phyloP scores from a whole-genome alignment of 1,140 invertebrate genomes.

The Hyposmocoma kahamanoa region DNA sequence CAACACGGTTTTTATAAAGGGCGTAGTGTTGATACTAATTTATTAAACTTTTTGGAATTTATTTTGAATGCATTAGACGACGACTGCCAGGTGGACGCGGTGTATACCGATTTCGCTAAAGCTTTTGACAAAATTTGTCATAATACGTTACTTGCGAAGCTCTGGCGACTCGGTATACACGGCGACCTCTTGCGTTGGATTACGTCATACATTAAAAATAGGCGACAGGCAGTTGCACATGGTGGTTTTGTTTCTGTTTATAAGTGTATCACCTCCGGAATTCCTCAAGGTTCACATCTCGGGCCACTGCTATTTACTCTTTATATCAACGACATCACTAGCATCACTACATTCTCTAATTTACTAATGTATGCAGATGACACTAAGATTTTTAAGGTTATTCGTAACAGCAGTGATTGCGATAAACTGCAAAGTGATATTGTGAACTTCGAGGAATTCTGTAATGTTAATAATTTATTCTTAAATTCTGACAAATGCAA shows the following conservation, averaged over 20 bases:
- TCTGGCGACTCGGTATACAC: not conserved
- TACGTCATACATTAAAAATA: not conserved
- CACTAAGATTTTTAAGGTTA: constrained; percentile 3
- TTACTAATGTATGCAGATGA: not conserved
- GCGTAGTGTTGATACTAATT: not conserved
- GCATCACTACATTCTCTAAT: not conserved
- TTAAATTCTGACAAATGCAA: constrained; percentile 1
- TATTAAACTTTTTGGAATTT: not conserved
- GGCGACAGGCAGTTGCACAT: not conserved
- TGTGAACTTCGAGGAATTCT: not conserved
- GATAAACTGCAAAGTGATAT: not conserved
- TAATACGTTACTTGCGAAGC: not conserved
- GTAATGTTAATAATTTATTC: not conserved
- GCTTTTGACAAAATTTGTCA: constrained; percentile 3
- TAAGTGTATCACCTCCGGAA: not conserved
- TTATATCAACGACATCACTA: not conserved
- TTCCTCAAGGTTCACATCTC: not conserved
- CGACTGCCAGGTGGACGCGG: not conserved
- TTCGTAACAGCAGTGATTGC: not conserved
- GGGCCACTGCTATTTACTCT: not conserved
- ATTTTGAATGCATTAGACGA: not conserved
- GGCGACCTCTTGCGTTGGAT: not conserved
- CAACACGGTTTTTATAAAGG: constrained; percentile 2
- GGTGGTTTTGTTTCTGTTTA: not conserved
- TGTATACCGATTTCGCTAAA: constrained; percentile 2